These are phyloP conservation scores for Mustela lutreola DNA, from an alignment of 2,113 vertebrate species.

Conservation along the genomic window DNA sequence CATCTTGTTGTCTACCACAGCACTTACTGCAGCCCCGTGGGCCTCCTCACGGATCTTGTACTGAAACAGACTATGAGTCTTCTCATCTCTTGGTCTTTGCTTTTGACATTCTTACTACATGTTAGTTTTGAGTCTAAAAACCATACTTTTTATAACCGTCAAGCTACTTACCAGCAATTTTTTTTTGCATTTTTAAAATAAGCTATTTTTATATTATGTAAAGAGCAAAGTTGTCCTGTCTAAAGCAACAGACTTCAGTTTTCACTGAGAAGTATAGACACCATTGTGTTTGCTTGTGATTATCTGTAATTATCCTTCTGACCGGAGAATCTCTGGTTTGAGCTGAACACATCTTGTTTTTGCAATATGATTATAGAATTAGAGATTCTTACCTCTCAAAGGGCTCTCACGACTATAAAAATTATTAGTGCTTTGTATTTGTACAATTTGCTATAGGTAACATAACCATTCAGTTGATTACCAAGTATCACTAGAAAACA, in stretches of 20 bases:
- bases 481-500: background rate
- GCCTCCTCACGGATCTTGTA: background rate
- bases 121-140: constrained; percentile 21
- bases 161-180: background rate
- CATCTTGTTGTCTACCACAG: background rate
- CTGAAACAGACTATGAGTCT: background rate
- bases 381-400: background rate
- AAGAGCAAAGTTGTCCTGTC: background rate
- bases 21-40: background rate
- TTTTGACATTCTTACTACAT: background rate
- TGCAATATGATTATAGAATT: constrained; percentile 42
- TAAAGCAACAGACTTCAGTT: constrained; percentile 26
- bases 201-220: background rate
- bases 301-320: background rate
- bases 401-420: background rate
- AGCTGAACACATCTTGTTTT: background rate
- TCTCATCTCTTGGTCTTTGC: background rate
- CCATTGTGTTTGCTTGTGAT: background rate
- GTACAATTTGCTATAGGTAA: background rate
- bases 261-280: background rate
- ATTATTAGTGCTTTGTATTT: constrained; percentile 12
- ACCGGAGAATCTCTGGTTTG: constrained; percentile 21
- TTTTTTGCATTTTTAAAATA: constrained; percentile 28
- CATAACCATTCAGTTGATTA: background rate
- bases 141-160: background rate